Base-by-base conservation (phyloP, 2,797 vertebrate genomes). In the Melanotaenia pygmaea region DNA sequence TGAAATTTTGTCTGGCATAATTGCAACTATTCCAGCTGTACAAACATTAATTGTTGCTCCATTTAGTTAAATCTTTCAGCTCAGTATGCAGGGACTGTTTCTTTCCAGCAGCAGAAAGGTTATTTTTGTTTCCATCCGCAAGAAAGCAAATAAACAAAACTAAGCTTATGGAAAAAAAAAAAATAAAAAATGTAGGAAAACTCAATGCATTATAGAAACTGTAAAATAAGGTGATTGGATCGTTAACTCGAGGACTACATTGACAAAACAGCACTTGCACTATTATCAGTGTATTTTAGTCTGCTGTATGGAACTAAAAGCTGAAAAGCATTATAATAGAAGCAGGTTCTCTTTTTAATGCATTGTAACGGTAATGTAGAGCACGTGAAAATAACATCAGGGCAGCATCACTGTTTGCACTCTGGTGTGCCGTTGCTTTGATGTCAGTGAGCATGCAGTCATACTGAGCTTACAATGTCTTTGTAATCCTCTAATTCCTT, bases 401-500 rank as follows among this genome's bases (percentile, higher is more conserved):
- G 64, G 65, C 16, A 37, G 20, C 68, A 30, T 84, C 70, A 38
- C 64, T 70, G 70, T 72, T 79, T 77, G 77, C 74, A 64, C 64
- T 77, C 74, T 50, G 47, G 57, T 73, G 40, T 43, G 40, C 40
- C 40, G 6, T 43, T 43, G 43, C 18, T 47, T 47, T n/a, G 5
- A 50, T 67, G 63, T 81, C 67, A 26, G 67, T n/a, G 40, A 79
- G 69, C 70, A 38, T 64, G 53, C 59, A 5, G 60, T 68, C 18
- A 34, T 65, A 64, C 76, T 51, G 53, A 24, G 59, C 71, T 77
- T 70, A 64, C 64, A 71, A 77, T 34, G 83, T 81, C 87, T 91
- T 90, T 85, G 85, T 77, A 76, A 64, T 80, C 64, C 65, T 26
- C 72, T n/a, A 70, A 81, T 64, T 65, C 14, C 28, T 76, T 88